phyloP scores from a whole-genome alignment of 1,140 invertebrate genomes.

The Drosophila ficusphila region DNA sequence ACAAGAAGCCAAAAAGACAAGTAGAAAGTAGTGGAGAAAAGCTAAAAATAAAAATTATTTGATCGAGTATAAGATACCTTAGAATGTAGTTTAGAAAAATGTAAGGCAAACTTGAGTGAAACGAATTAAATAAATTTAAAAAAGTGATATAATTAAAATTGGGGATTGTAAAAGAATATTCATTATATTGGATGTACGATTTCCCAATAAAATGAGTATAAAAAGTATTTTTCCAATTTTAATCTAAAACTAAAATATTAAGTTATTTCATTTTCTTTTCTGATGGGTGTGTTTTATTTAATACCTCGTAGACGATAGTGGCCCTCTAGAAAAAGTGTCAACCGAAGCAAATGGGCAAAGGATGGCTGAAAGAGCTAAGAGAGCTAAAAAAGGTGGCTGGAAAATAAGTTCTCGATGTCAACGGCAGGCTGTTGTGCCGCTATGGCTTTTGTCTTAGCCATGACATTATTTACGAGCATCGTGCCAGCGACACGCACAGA shows the following conservation, averaged over 20 bases:
- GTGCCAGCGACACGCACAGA: conserved; percentile 56
- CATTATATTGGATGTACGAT: no score
- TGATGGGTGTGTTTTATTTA: background rate
- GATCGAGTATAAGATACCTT: background rate
- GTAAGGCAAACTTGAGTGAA: no score
- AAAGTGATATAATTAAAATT: no score
- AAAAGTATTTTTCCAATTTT: no score
- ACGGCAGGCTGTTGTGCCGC: conserved; percentile 32
- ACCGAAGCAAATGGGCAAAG: conserved; percentile 19
- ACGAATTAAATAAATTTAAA: no score
- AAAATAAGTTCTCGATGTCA: conserved; percentile 56
- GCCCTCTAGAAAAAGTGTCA: conserved; percentile 20
- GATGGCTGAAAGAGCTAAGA: conserved; percentile 11
- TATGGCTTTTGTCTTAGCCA: conserved; percentile 56
- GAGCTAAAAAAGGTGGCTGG: conserved; percentile 9
- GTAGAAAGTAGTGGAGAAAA: conserved; percentile 12
- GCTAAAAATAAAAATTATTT: no score
- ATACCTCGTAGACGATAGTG: no score
- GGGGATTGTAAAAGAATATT: no score
- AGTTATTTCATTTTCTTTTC: no score
- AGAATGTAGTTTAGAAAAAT: background rate
- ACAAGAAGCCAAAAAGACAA: conserved; percentile 13
- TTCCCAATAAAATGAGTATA: no score
- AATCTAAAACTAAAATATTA: no score
- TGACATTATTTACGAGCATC: conserved; percentile 64